Evolutionary conservation across 2,888 invertebrate species (phyloP).

Genomic region (Eilema depressum): DNA sequence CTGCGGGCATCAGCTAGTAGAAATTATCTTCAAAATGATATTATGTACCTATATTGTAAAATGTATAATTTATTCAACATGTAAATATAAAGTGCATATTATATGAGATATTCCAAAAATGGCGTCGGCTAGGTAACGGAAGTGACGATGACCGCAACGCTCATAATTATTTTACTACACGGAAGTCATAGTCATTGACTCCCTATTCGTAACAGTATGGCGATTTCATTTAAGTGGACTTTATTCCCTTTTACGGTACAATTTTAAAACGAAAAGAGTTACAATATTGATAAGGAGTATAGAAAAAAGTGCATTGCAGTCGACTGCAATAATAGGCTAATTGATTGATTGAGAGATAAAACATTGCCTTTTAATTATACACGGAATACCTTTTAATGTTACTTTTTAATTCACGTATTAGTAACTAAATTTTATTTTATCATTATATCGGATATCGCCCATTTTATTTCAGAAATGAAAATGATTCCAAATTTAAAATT

Average conservation of each 20-base stretch:
- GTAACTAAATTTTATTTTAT: not conserved
- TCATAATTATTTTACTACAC: conserved; percentile 48
- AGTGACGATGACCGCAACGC: conserved; percentile 49
- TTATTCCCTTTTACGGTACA: conserved; percentile 4
- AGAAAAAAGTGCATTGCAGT: not conserved
- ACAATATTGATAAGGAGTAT: not conserved
- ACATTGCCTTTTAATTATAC: not conserved
- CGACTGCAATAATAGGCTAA: not conserved
- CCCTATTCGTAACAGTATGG: conserved; percentile 30
- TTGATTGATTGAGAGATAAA: not conserved
- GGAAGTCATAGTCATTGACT: conserved; percentile 51
- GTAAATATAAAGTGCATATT: not conserved
- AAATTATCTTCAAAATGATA: too few relatives aligned
- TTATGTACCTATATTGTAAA: not conserved
- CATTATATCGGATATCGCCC: not conserved
- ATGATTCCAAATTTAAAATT: not conserved
- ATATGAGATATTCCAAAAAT: conserved; percentile 23
- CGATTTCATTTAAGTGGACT: conserved; percentile 25
- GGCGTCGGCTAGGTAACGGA: conserved; percentile 38
- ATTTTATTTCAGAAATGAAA: not conserved
- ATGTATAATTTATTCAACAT: not conserved
- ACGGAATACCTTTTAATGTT: not conserved
- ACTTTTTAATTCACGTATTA: not conserved
- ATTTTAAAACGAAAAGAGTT: not conserved
- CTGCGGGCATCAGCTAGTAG: too few relatives aligned